Conservation (phyloP, 2,797 vertebrate genomes). For the Lepus oiostolus region DNA sequence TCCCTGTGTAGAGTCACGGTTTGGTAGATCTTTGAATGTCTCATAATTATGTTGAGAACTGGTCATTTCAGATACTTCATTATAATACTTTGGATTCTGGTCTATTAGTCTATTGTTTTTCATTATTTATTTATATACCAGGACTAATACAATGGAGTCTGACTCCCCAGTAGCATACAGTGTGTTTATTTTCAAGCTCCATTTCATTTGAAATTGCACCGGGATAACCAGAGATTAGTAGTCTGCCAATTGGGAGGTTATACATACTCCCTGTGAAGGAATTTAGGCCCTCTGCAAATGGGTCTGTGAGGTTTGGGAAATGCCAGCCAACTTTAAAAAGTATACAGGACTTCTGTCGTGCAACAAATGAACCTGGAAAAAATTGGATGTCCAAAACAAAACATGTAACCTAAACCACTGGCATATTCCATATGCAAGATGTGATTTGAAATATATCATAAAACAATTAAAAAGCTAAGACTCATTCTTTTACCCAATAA, state of each 20-base stretch:
- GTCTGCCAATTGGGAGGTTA: neutral
- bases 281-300: neutral
- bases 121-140: neutral
- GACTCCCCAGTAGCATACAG: neutral
- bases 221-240: neutral
- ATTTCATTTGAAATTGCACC: neutral
- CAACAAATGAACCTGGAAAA: neutral
- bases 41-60: constrained; percentile 10
- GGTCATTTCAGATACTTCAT: neutral
- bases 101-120: neutral
- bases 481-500: neutral
- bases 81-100: neutral
- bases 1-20: neutral
- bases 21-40: neutral
- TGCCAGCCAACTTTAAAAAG: neutral
- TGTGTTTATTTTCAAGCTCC: neutral
- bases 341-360: neutral
- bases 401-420: neutral
- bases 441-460: neutral
- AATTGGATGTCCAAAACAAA: neutral
- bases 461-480: neutral
- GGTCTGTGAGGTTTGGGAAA: neutral
- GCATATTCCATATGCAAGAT: neutral
- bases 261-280: neutral
- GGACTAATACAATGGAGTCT: neutral